These are phyloP conservation scores for Plectus sambesii DNA, from an alignment of 1,140 invertebrate species.

Conservation along the genomic window DNA sequence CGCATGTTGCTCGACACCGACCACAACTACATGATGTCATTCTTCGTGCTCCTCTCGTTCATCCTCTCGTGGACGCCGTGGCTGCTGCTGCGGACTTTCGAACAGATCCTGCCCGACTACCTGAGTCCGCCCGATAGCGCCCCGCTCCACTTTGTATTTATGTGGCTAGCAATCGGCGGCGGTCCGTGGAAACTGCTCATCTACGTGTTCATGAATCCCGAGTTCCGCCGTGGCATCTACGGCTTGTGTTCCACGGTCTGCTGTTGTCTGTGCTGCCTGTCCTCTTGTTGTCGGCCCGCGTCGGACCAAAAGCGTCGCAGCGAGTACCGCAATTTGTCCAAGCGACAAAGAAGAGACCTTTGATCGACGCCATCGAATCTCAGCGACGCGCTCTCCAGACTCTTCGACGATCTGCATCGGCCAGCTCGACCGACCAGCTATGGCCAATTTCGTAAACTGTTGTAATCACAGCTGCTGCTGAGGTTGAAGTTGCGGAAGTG, in stretches of 20 bases:
- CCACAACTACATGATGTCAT: slow-evolving; percentile 84
- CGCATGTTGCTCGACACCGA: slow-evolving; percentile 87
- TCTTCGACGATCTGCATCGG: no score
- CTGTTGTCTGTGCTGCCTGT: slow-evolving; percentile 74
- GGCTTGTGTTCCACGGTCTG: slow-evolving; percentile 67
- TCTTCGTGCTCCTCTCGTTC: slow-evolving; percentile 74
- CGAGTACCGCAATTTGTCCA: no score
- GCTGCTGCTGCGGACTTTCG: slow-evolving; percentile 61
- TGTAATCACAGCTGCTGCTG: no score
- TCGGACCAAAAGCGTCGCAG: no score
- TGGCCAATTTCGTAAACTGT: no score
- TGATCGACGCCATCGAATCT: no score
- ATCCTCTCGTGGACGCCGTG: slow-evolving; percentile 85
- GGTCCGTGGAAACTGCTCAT: slow-evolving; percentile 87
- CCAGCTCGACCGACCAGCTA: no score
- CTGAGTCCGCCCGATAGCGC: slow-evolving; percentile 55
- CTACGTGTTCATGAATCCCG: slow-evolving; percentile 70
- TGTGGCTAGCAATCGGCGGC: slow-evolving; percentile 84
- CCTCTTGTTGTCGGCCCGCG: no score
- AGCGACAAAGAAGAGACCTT: no score
- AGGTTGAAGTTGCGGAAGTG: no score
- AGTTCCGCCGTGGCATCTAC: no score
- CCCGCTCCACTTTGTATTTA: slow-evolving; percentile 74
- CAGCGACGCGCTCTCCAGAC: no score
- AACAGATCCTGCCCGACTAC: slow-evolving; percentile 48